phyloP scores from a whole-genome alignment of 1,140 invertebrate species.

The Achatina immaculata region DNA sequence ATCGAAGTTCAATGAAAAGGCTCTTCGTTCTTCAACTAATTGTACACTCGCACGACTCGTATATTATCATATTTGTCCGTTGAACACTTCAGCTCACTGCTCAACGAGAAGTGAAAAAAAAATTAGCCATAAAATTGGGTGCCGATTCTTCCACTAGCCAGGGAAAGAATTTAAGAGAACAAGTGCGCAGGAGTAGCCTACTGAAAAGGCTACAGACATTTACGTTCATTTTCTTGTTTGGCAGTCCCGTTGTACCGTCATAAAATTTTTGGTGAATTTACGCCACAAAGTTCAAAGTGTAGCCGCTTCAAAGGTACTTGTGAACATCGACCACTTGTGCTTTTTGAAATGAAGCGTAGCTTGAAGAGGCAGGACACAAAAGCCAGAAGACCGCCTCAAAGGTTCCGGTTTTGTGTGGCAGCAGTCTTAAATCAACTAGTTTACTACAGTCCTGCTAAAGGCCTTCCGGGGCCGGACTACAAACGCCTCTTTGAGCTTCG shows the following conservation, averaged over 20 bases:
- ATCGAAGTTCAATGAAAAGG: constrained; percentile 22
- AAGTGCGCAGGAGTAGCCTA: not conserved
- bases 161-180: not conserved
- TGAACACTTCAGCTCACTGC: not conserved
- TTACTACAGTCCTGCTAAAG: not conserved
- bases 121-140: constrained; percentile 5
- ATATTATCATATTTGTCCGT: constrained; percentile 18
- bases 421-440: constrained; percentile 16
- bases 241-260: not conserved
- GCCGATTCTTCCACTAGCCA: not conserved
- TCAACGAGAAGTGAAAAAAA: constrained; percentile 4
- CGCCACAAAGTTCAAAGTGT: constrained; percentile 17
- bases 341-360: constrained; percentile 1
- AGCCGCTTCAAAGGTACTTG: not conserved
- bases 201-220: not conserved
- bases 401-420: not conserved
- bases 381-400: not conserved
- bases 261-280: constrained; percentile 23
- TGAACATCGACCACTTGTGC: constrained; percentile 2
- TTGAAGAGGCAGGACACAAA: not conserved
- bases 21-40: constrained; percentile 3
- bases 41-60: not conserved
- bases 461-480: not conserved
- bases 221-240: not conserved
- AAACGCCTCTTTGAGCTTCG: not conserved